A percentile compares a stretch with the other conserved stretches of the same genome.
phyloP scores from a whole-genome alignment of 2,797 vertebrate genomes.

The Oreonectes daqikongensis region DNA sequence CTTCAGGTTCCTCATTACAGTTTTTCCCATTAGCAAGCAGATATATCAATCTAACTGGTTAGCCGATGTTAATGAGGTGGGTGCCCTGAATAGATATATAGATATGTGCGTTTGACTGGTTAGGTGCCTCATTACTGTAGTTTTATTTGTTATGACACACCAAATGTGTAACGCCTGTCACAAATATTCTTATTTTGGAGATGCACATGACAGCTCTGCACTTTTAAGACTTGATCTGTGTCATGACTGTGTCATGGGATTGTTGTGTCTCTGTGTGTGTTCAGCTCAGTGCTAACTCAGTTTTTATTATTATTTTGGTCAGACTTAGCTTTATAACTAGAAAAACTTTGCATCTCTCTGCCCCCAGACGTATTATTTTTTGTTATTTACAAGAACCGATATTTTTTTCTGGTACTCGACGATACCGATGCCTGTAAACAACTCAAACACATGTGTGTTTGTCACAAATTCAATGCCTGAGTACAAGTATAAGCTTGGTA shows the following conservation, averaged over 20 bases:
- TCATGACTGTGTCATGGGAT: not conserved
- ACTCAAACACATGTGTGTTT: too few species aligned
- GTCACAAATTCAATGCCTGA: too few species aligned
- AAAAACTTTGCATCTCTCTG: not conserved
- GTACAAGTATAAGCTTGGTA: too few species aligned
- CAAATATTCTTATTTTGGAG: conserved; percentile 14
- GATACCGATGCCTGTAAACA: too few species aligned
- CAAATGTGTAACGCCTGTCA: conserved; percentile 35
- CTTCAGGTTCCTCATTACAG: conserved; percentile 33
- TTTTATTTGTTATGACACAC: conserved; percentile 49
- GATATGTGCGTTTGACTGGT: conserved; percentile 35
- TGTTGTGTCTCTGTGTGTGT: conserved; percentile 12
- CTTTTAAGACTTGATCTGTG: conserved; percentile 19
- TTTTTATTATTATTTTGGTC: not conserved
- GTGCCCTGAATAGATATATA: conserved; percentile 23
- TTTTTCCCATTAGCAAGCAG: conserved; percentile 13
- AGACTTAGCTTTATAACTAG: not conserved
- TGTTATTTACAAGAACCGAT: too few species aligned
- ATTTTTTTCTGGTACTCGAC: too few species aligned
- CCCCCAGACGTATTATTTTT: too few species aligned
- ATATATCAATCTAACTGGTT: not conserved
- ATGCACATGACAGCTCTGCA: conserved; percentile 21
- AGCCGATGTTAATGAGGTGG: conserved; percentile 17
- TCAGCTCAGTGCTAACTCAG: not conserved
- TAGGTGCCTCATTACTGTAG: conserved; percentile 49